Base-by-base conservation (phyloP, 2,888 invertebrate species). In the Adela reaumurella region DNA sequence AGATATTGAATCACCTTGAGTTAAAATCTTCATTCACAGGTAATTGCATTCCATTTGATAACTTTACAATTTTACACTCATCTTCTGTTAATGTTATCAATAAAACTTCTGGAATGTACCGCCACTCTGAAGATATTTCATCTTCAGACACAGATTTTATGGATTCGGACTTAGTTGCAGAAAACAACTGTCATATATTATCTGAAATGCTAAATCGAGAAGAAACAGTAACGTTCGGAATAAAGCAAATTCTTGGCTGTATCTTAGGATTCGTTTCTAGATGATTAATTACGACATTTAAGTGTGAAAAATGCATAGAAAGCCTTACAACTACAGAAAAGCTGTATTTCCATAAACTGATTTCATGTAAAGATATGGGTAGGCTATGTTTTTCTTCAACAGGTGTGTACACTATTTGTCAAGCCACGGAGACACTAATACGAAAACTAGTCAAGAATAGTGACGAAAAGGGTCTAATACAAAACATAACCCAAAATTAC, bases 321-420 rank as follows among this genome's bases (percentile, higher is more conserved):
- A 46, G 35, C 16, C 51, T 53, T 41, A 49, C 29, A 8, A 52
- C 53, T 46, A 19, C 50, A 41, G 5, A 49, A 10, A 54, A 28
- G 24, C 50, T 55, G 17, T 49, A 51, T 29, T 52, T 54, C 45
- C 55, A 55, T 49, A 51, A 49, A 24, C 24, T 24, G 4, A 24
- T 24, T 6, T 52, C 47, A 41, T 19, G 53, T 8, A 50, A 53
- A 54, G 51, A 55, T 19, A 53, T 54, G 54, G 52, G 54, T 18
- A 53, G 54, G 8, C 45, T 54, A 16, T 53, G 45, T 17, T 54
- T 50, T 29, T 54, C 52, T 16, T 41, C 53, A 16, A 49, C 52
- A 50, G 53, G 52, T 41, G 55, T 56, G 8, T 55, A 49, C 42
- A 50, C 46, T 50, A 50, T 55, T 49, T 56, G 55, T 46, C 3